Conservation (phyloP, 2,888 invertebrate genomes). For the Acleris cristana region DNA sequence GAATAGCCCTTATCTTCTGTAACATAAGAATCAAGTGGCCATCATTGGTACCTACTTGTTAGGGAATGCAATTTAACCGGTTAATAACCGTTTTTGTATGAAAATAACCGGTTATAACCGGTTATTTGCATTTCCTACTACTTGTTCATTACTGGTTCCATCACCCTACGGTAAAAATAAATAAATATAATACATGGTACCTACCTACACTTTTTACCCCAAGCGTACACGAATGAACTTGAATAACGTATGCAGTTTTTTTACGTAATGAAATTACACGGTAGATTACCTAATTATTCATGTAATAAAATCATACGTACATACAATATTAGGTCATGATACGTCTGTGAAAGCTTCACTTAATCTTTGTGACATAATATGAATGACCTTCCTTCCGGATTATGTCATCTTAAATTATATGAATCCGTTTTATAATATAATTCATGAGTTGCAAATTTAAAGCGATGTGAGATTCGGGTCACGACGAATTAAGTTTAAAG, state of each 20-base stretch:
- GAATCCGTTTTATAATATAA: constrained; percentile 17
- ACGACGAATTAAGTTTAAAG: no score
- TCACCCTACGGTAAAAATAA: no score
- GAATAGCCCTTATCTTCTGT: no score
- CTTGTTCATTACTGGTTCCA: no score
- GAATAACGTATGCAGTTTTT: constrained; percentile 8
- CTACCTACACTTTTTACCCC: constrained; percentile 10
- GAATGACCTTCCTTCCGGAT: constrained; percentile 35
- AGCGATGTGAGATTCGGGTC: no score
- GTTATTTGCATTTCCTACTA: no score
- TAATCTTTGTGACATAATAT: constrained; percentile 26
- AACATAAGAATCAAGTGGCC: no score
- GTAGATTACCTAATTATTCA: constrained; percentile 29
- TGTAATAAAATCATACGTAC: constrained; percentile 27
- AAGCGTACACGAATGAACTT: constrained; percentile 23
- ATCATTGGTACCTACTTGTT: no score
- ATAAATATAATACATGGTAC: no score
- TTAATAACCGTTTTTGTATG: no score
- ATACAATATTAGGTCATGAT: constrained; percentile 17
- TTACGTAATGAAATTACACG: constrained; percentile 29
- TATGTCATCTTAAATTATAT: constrained; percentile 8
- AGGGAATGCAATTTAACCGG: no score
- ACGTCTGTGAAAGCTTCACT: constrained; percentile 24
- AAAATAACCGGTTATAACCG: no score
- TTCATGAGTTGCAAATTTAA: constrained; percentile 6